Base-by-base conservation (phyloP, 1,140 invertebrate genomes). In the Lepidurus apus region DNA sequence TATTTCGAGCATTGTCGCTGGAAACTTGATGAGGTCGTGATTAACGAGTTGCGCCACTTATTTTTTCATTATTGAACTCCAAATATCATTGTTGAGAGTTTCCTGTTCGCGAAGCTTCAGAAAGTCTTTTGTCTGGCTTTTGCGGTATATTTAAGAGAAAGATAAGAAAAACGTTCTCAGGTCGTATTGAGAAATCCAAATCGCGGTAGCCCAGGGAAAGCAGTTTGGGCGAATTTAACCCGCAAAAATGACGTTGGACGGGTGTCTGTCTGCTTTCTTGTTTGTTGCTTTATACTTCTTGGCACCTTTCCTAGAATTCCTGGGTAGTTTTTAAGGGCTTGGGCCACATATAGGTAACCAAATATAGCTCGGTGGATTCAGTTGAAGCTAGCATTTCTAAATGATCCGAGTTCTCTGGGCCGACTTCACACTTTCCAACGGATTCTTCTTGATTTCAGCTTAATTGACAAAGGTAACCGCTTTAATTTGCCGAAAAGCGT, bases 401-500 rank as follows among this genome's bases (percentile, higher is more conserved):
- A 65, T 65, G n/a, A 65, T n/a, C 10, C 53, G 21, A 65, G 53
- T 21, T 65, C 53, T 9, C 53, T 65, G 4, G 4, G 17, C 53
- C 17, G 53, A n/a, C 17, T 9, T 65, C 17, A 9, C 53, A 65
- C 53, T 65, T 65, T 65, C 53, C 34, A 34, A 34, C 34, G 34
- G 34, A 34, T 2, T 34, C 3, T 34, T 34, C 34, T 34, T 34
- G 34, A 34, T 4, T 34, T 34, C 34, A 34, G 34, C 34, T 34
- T 34, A 65, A 13, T 65, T 65, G 53, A n/a, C 53, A 65, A 65
- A 65, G 53, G 53, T 65, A 65, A 65, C 53, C 53, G 53, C 53
- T 65, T 65, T 17, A 65, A 65, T 65, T 65, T 65, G n/a, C 10
- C 53, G 53, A 65, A 65, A 65, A 65, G 53, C 53, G 17, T 65